Conservation (phyloP, 2,113 vertebrate species). For the Hemicordylus capensis region DNA sequence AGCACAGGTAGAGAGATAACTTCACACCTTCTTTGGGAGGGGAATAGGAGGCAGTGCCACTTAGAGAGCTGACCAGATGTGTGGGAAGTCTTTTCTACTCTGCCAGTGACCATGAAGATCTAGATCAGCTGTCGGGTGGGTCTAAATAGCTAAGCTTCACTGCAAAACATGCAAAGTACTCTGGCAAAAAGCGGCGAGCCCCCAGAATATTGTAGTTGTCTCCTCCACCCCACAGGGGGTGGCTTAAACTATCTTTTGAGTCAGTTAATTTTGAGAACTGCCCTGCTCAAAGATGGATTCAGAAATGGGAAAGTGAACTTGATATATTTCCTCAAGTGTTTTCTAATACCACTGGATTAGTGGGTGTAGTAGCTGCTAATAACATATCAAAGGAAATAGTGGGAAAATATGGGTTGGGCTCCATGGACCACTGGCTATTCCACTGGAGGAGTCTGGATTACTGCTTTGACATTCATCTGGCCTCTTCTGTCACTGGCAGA, state of each 20-base stretch:
- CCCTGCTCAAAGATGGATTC: not conserved
- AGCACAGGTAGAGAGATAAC: not conserved
- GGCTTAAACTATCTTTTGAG: not conserved
- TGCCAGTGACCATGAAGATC: not conserved
- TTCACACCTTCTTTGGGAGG: not conserved
- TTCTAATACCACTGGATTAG: not conserved
- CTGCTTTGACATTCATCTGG: not conserved
- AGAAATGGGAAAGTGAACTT: not conserved
- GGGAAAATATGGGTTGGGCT: not conserved
- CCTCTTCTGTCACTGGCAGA: not conserved
- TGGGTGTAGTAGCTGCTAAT: not conserved
- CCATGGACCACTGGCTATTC: not conserved
- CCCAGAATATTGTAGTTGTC: rapidly evolving
- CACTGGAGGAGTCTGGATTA: not conserved
- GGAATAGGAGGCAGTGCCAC: not conserved
- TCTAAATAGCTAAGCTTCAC: not conserved
- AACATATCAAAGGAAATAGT: not conserved
- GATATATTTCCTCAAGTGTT: not conserved
- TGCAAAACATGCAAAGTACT: too few species aligned
- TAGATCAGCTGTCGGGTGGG: not conserved
- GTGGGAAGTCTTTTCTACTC: not conserved
- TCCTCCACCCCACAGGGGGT: too few species aligned
- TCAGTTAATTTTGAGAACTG: not conserved
- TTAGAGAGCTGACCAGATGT: not conserved
- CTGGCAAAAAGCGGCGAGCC: too few species aligned